Percentiles rank a stretch among this genome's conserved stretches.
Evolutionary conservation across 2,888 invertebrate species (phyloP).

Genomic region (Synanthedon andrenaeformis): DNA sequence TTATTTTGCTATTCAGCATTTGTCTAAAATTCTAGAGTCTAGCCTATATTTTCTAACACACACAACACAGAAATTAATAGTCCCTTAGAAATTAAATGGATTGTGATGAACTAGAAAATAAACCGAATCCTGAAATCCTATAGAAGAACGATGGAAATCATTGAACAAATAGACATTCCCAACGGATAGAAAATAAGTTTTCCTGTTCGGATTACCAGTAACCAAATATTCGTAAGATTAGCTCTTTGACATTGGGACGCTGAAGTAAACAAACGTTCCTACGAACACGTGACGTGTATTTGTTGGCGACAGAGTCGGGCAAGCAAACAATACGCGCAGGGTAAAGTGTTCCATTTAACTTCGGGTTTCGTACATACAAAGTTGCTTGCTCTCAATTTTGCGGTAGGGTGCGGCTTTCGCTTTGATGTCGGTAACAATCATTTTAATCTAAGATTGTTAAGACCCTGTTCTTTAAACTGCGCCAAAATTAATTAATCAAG

Average conservation of each 20-base stretch:
- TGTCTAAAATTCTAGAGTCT: no score
- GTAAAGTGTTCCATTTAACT: constrained; percentile 6
- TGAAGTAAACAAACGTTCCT: constrained; percentile 8
- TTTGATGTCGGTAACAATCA: constrained; percentile 4
- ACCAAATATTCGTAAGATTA: constrained; percentile 22
- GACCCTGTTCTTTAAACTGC: not conserved
- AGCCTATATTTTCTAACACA: no score
- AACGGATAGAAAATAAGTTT: not conserved
- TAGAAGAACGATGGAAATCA: no score
- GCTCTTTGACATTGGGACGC: constrained; percentile 16
- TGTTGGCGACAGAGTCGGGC: constrained; percentile 6
- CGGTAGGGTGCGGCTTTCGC: not conserved
- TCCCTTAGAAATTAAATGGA: no score
- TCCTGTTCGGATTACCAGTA: not conserved
- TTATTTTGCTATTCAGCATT: no score
- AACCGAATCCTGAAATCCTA: no score
- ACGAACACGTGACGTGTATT: constrained; percentile 1
- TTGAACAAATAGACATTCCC: no score
- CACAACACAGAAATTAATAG: no score
- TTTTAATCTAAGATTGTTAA: not conserved
- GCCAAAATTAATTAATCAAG: constrained; percentile 2
- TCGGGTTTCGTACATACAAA: constrained; percentile 4
- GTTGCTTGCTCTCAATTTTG: constrained; percentile 3
- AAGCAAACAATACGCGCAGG: constrained; percentile 5
- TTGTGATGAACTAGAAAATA: no score